Conservation (phyloP, 2,888 invertebrate genomes). For the Drosophila antonietae region DNA sequence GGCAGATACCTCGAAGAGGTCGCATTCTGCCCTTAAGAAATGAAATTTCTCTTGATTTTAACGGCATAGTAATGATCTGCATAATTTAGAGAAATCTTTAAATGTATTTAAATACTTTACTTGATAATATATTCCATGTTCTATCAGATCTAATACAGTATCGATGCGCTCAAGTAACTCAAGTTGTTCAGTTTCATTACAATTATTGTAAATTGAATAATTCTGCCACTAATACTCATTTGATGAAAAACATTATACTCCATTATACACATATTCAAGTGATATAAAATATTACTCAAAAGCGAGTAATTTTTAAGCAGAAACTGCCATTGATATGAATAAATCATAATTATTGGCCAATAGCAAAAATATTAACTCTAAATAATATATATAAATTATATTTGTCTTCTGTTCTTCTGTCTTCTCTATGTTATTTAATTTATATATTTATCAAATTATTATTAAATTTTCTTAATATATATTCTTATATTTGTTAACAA, state of each 20-base stretch:
- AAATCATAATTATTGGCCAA: neutral
- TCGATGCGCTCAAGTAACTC: too few relatives aligned
- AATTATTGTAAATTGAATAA: too few relatives aligned
- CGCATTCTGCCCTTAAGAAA: neutral
- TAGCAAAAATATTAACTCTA: neutral
- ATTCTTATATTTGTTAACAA: too few relatives aligned
- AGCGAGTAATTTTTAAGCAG: slow-evolving; percentile 7
- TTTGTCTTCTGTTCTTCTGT: too few relatives aligned
- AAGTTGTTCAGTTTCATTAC: too few relatives aligned
- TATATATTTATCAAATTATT: too few relatives aligned
- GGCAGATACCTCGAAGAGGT: neutral
- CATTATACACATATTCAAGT: rapidly evolving
- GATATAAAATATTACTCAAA: neutral
- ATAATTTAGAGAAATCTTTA: neutral
- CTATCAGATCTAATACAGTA: too few relatives aligned
- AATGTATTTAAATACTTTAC: neutral
- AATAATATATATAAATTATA: too few relatives aligned
- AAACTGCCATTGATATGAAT: slow-evolving; percentile 40
- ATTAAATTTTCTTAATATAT: too few relatives aligned
- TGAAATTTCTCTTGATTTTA: neutral
- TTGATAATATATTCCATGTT: neutral
- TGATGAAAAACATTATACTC: neutral
- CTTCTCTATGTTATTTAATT: too few relatives aligned
- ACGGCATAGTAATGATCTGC: too few relatives aligned
- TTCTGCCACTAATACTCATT: neutral